phyloP scores from a whole-genome alignment of 2,113 vertebrate genomes.

The Ranitomeya imitator region DNA sequence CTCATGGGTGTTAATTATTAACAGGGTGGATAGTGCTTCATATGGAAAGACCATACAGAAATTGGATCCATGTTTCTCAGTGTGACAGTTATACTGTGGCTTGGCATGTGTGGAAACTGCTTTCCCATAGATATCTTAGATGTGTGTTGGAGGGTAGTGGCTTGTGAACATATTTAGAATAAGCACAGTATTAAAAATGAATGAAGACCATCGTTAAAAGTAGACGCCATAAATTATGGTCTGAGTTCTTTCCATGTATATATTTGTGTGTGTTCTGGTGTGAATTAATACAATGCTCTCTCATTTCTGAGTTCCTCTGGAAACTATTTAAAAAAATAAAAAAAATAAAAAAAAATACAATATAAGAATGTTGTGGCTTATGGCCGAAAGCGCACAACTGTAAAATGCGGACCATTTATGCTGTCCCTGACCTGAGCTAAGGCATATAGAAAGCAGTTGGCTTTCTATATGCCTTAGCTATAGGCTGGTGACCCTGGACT shows the following conservation, averaged over 20 bases:
- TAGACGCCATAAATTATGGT: neutral
- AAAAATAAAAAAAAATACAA: neutral
- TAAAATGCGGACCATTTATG: no score
- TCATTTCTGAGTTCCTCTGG: neutral
- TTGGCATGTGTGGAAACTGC: neutral
- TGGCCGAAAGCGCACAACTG: no score
- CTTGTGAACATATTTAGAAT: neutral
- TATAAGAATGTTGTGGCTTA: neutral
- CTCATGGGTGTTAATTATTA: neutral
- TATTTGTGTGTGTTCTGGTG: neutral
- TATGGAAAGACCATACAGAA: slow-evolving; percentile 5
- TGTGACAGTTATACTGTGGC: neutral
- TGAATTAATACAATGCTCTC: neutral
- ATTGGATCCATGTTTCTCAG: neutral
- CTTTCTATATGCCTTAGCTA: no score
- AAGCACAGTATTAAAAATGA: neutral
- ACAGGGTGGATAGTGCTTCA: neutral
- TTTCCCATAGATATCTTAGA: neutral
- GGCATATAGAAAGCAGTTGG: no score
- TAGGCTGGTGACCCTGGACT: neutral
- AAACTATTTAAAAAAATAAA: neutral
- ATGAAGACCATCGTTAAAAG: neutral
- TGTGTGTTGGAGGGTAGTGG: neutral
- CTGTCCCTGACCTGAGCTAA: no score
- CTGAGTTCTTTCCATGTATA: neutral